Evolutionary conservation across 2,888 invertebrate genomes (phyloP).

Genomic region (Escarpia spicata): DNA sequence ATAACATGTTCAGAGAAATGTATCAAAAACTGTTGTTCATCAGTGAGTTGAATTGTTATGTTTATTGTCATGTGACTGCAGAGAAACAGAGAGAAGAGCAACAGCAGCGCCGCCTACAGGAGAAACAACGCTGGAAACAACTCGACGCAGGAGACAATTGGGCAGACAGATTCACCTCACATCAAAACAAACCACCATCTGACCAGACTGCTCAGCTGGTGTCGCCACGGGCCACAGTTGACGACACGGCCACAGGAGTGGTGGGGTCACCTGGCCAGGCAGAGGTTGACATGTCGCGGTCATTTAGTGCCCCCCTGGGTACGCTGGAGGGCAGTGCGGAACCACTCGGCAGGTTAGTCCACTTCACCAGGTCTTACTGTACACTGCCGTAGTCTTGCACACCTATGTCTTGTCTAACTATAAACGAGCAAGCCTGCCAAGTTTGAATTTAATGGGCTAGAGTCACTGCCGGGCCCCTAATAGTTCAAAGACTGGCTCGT

Average conservation of each 20-base stretch:
- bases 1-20: neutral
- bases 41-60: neutral
- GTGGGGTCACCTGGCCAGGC: neutral
- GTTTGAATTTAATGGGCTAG: neutral
- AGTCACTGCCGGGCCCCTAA: too few relatives aligned
- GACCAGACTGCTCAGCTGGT: neutral
- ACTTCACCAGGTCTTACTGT: neutral
- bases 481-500: too few relatives aligned
- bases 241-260: neutral
- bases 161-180: slow-evolving; percentile 28
- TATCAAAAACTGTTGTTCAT: neutral
- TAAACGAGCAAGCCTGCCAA: neutral
- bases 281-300: neutral
- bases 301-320: neutral
- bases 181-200: neutral
- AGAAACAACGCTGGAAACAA: slow-evolving; percentile 36
- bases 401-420: neutral
- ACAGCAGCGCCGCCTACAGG: slow-evolving; percentile 48
- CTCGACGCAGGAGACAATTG: slow-evolving; percentile 24
- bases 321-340: neutral
- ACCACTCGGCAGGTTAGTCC: neutral
- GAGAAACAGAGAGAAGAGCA: slow-evolving; percentile 63
- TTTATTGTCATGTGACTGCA: slow-evolving; percentile 19
- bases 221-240: neutral
- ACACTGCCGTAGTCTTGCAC: neutral